A percentile compares a stretch with the other conserved stretches of the same genome.
Evolutionary conservation across 2,888 invertebrate species (phyloP).

Genomic region (Ligdia adustata): DNA sequence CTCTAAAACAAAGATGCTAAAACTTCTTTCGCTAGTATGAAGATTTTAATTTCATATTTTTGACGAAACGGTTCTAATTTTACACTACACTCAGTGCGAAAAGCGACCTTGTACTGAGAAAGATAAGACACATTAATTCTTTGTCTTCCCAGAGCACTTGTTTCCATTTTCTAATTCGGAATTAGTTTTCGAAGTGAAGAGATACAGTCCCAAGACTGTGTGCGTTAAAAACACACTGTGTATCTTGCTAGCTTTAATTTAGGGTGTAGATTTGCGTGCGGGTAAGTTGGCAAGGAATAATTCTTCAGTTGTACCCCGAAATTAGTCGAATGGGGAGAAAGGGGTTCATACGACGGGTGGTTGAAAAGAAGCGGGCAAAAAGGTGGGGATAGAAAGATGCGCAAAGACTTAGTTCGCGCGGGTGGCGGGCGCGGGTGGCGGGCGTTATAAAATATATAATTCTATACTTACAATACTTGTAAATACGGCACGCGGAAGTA

Average conservation of each 20-base stretch:
- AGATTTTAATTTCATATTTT: conserved; percentile 85
- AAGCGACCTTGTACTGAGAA: conserved; percentile 36
- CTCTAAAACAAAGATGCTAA: conserved; percentile 85
- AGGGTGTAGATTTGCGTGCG: conserved; percentile 55
- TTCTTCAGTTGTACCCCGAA: conserved; percentile 84
- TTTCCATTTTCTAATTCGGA: conserved; percentile 80
- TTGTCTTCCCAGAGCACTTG: conserved; percentile 57
- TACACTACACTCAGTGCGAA: conserved; percentile 40
- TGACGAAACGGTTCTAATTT: conserved; percentile 84
- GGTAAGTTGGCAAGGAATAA: conserved; percentile 74
- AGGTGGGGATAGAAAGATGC: conserved; percentile 84
- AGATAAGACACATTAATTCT: conserved; percentile 39
- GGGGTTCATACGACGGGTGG: conserved; percentile 83
- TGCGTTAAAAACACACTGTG: conserved; percentile 45
- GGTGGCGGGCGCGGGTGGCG: conserved; percentile 53
- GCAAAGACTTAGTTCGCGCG: conserved; percentile 84
- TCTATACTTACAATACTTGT: conserved; percentile 85
- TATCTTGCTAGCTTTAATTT: conserved; percentile 47
- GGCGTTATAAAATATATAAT: conserved; percentile 84
- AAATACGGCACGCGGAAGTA: conserved; percentile 83
- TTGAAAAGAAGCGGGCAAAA: conserved; percentile 84
- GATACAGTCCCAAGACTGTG: conserved; percentile 83
- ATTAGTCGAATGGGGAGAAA: conserved; percentile 84
- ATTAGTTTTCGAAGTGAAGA: conserved; percentile 84
- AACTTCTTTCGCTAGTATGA: conserved; percentile 85